Percentiles rank a stretch among this genome's conserved stretches.
phyloP scores from a whole-genome alignment of 1,140 invertebrate species.

The Propsilocerus akamusi region DNA sequence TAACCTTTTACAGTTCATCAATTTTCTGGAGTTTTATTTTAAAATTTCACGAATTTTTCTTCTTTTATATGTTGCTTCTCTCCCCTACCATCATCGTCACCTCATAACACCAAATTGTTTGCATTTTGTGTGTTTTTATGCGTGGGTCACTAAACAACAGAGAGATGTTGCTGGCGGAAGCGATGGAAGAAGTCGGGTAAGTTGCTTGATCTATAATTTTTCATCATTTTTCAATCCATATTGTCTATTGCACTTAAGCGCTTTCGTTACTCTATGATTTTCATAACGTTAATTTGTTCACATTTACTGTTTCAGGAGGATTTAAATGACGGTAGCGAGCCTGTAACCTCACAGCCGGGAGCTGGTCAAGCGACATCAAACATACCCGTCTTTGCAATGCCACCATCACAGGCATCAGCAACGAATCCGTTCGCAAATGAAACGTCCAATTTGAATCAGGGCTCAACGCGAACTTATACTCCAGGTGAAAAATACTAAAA shows the following conservation, averaged over 20 bases:
- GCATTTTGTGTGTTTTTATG: neutral
- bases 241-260: neutral
- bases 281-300: neutral
- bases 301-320: neutral
- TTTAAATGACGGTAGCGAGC: neutral
- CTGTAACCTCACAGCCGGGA: neutral
- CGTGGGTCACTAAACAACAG: neutral
- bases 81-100: too few relatives aligned
- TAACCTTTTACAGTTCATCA: too few relatives aligned
- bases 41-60: too few relatives aligned
- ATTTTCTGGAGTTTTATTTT: too few relatives aligned
- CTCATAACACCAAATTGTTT: too few relatives aligned
- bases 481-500: neutral
- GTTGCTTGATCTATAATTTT: neutral
- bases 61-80: too few relatives aligned
- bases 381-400: neutral
- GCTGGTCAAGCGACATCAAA: neutral
- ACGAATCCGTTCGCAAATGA: conserved; percentile 1
- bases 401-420: neutral
- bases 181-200: neutral
- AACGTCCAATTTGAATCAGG: neutral
- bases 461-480: neutral
- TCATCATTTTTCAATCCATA: neutral
- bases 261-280: neutral
- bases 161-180: neutral